phyloP scores from a whole-genome alignment of 2,888 invertebrate genomes.

The Drosophila koepferae region DNA sequence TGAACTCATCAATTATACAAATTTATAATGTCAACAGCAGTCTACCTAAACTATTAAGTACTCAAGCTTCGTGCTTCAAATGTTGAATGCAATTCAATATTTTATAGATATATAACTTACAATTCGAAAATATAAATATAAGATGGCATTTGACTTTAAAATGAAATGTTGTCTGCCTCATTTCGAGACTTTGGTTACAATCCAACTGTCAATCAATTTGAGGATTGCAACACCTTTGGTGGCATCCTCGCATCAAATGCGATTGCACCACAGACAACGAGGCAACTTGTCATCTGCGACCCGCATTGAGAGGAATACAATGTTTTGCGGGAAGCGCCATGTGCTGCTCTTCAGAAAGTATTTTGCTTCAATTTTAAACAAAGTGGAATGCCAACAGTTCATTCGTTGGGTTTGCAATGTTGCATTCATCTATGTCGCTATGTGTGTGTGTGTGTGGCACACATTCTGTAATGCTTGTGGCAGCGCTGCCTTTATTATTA shows the following conservation, averaged over 20 bases:
- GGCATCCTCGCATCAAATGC: conserved; percentile 16
- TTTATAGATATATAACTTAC: not conserved
- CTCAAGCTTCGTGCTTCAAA: no score
- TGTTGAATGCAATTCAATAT: not conserved
- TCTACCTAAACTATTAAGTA: no score
- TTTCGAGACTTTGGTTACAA: conserved; percentile 1
- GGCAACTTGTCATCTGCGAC: not conserved
- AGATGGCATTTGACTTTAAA: no score
- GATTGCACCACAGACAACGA: conserved; percentile 1
- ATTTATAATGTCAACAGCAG: no score
- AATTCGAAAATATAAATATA: not conserved
- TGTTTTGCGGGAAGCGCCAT: conserved; percentile 12
- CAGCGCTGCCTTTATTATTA: conserved; percentile 65
- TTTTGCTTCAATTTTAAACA: conserved; percentile 43
- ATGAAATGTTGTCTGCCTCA: not conserved
- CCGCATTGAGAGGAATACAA: conserved; percentile 12
- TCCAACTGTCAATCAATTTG: conserved; percentile 20
- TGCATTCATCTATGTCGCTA: not conserved
- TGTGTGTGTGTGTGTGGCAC: conserved; percentile 30
- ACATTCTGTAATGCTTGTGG: conserved; percentile 35
- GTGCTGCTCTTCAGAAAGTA: conserved; percentile 34
- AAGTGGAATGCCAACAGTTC: conserved; percentile 25
- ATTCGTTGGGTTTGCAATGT: conserved; percentile 20
- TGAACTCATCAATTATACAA: no score
- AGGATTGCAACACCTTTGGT: conserved; percentile 22